Conservation (phyloP, 1,140 invertebrate species). For the Meloidogyne chitwoodi region DNA sequence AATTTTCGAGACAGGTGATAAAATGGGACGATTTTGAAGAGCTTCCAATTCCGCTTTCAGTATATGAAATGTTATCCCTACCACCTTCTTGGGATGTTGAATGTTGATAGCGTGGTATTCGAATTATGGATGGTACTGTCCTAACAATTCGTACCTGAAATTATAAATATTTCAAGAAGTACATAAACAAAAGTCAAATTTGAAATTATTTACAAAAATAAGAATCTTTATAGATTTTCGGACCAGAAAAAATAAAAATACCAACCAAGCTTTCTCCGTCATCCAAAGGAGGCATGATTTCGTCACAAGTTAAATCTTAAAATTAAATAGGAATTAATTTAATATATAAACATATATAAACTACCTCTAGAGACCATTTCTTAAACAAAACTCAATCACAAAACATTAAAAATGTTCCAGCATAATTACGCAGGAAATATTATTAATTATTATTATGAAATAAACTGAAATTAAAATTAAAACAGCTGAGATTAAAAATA, state of each 20-base stretch:
- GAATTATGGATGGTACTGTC: not conserved
- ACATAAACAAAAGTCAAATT: too few species aligned
- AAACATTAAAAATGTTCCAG: not conserved
- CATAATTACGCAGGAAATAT: not conserved
- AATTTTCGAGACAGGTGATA: not conserved
- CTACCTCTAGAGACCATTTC: conserved; percentile 16
- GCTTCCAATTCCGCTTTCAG: not conserved
- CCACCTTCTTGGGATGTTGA: not conserved
- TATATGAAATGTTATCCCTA: not conserved
- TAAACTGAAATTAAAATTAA: not conserved
- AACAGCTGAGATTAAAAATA: not conserved
- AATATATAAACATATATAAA: not conserved
- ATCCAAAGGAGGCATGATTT: conserved; percentile 30
- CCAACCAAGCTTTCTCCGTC: conserved; percentile 21
- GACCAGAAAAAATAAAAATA: not conserved
- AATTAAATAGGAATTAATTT: not conserved
- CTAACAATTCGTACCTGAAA: not conserved
- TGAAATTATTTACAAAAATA: too few species aligned
- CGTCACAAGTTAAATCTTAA: conserved; percentile 29
- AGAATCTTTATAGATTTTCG: not conserved
- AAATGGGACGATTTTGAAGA: not conserved
- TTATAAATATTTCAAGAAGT: not conserved
- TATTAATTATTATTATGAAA: not conserved
- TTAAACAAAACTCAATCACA: not conserved
- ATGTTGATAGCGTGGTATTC: not conserved